A percentile compares a stretch with the other conserved stretches of the same genome.
phyloP scores from a whole-genome alignment of 2,888 invertebrate species.

The Nezara viridula region DNA sequence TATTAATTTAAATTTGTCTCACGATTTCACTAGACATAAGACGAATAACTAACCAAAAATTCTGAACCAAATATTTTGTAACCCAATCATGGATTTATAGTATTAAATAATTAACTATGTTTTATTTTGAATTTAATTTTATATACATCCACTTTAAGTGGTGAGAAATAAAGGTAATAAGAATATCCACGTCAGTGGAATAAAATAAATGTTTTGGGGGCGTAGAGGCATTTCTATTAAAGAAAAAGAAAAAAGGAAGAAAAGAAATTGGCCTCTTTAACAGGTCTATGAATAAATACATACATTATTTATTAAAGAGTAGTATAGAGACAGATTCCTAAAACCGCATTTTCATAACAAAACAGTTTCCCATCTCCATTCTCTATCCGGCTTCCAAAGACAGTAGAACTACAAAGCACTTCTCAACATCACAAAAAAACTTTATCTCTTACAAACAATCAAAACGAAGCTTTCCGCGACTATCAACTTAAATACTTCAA shows the following conservation, averaged over 20 bases:
- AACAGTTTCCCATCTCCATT: background rate
- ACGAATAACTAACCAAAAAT: no score
- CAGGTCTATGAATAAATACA: constrained; percentile 19
- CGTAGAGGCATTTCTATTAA: background rate
- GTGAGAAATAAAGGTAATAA: no score
- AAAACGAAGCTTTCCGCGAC: background rate
- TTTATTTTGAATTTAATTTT: no score
- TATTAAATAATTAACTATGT: no score
- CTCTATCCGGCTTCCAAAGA: background rate
- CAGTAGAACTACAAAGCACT: background rate
- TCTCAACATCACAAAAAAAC: background rate
- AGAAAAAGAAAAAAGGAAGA: background rate
- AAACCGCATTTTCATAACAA: constrained; percentile 3
- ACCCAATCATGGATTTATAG: no score
- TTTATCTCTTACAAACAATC: background rate
- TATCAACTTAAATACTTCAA: background rate
- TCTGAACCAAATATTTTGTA: no score
- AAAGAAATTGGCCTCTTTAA: constrained; percentile 8
- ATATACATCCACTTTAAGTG: no score
- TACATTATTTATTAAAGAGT: constrained; percentile 23
- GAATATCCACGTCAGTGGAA: no score
- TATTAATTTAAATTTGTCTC: no score
- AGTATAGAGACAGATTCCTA: background rate
- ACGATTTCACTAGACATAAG: no score
- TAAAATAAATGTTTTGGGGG: no score